phyloP scores from a whole-genome alignment of 1,140 invertebrate genomes.

The Meteorus sp. region DNA sequence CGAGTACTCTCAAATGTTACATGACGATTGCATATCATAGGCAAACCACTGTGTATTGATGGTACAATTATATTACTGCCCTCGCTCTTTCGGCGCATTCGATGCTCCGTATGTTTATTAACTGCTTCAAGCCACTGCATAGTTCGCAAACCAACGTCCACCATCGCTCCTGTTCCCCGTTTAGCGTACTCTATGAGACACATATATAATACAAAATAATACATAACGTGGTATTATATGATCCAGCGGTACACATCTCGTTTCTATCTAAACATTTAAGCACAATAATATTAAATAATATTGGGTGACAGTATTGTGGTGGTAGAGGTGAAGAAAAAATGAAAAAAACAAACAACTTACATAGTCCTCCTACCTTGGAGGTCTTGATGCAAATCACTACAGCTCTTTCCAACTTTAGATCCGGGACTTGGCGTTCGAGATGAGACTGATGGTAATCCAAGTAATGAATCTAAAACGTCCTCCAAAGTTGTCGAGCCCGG shows the following conservation, averaged over 20 bases:
- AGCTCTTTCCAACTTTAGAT: slow-evolving; percentile 66
- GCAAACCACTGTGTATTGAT: slow-evolving; percentile 33
- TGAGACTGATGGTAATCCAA: slow-evolving; percentile 73
- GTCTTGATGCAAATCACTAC: slow-evolving; percentile 66
- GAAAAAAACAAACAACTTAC: slow-evolving; percentile 67
- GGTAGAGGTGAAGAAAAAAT: slow-evolving; percentile 33
- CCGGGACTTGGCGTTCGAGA: slow-evolving; percentile 69
- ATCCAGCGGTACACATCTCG: no score
- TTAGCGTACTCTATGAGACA: slow-evolving; percentile 52
- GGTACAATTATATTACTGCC: slow-evolving; percentile 55
- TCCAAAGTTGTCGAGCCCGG: slow-evolving; percentile 84
- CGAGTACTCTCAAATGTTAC: slow-evolving; percentile 56
- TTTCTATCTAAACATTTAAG: no score
- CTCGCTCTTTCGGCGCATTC: slow-evolving; percentile 58
- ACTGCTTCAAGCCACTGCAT: no score
- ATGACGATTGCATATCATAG: slow-evolving; percentile 41
- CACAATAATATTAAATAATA: no score
- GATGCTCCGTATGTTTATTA: slow-evolving; percentile 17
- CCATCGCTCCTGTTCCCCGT: slow-evolving; percentile 39
- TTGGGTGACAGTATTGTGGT: no score
- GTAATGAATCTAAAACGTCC: slow-evolving; percentile 88
- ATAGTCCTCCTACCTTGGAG: slow-evolving; percentile 77
- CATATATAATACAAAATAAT: not conserved
- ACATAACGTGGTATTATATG: no score
- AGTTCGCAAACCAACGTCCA: no score